Base-by-base conservation (phyloP, 2,113 vertebrate genomes). In the Scartelaos histophorus region DNA sequence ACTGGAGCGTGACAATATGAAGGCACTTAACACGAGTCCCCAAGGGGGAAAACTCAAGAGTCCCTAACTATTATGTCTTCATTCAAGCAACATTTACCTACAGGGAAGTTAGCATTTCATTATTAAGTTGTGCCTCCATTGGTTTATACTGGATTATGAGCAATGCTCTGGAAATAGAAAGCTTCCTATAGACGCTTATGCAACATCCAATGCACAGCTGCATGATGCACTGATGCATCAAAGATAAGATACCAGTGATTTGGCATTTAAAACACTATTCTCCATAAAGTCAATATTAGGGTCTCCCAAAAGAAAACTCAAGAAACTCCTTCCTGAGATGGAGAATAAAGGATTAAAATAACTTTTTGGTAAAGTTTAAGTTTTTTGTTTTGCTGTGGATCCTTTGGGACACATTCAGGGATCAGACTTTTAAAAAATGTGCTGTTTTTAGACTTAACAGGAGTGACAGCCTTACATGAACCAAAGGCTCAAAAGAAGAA, bases 1-100 rank as follows among this genome's bases (percentile, higher is more conserved):
- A 79, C 69, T 62, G 70, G 19, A 68, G 65, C 45, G 11, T 65
- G 75, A 79, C 72, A 73, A 69, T 60, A 62, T 5, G 7, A 73
- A 81, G 66, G 66, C 77, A 79, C 80, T 84, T 69, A 85, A 68
- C 47, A 71, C 22, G 46, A 53, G 46, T 81, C 74, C 78, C 74
- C 38, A 19, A 12, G 69, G 29, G 29, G 57, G 25, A n/a, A 19
- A 54, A 22, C 17, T 13, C 5, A 3, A 15, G 58, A 53, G 34
- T 69, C 46, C 75, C 34, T 66, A 71, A 66, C 71, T 73, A 51
- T 53, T 38, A 13, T n/a, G 60, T 54, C 61, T 79, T 24, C 43
- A 67, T 62, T 12, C 45, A n/a, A 56, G 38, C 64, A 66, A 38
- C 38, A 22, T 66, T 66, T 66, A 56, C 54, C 54, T 56, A 58